Evolutionary conservation across 1,140 invertebrate species (phyloP).

Genomic region (Trichonephila clavata): DNA sequence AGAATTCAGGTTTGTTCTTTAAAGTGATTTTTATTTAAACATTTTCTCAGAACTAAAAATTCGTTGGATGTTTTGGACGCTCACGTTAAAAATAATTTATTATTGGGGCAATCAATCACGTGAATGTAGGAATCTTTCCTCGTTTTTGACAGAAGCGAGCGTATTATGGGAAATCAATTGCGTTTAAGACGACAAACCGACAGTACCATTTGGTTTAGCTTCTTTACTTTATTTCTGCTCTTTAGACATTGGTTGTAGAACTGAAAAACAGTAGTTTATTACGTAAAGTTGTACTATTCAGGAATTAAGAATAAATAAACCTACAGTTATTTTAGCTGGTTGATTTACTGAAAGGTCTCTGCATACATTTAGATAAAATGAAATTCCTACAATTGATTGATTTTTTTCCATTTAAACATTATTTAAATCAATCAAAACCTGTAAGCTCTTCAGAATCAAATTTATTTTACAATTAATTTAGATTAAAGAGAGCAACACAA

Average conservation of each 20-base stretch:
- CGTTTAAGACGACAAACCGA: constrained; percentile 27
- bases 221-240: not conserved
- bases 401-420: no score
- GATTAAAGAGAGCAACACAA: no score
- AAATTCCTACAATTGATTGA: no score
- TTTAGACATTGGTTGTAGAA: not conserved
- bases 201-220: constrained; percentile 17
- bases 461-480: no score
- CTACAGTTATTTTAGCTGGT: not conserved
- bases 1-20: no score
- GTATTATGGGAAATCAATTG: constrained; percentile 35
- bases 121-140: not conserved
- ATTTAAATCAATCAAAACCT: no score
- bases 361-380: no score
- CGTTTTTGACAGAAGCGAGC: not conserved
- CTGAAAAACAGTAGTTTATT: not conserved
- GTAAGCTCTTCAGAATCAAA: no score
- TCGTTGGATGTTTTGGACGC: not conserved
- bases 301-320: not conserved
- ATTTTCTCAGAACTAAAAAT: not conserved
- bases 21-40: no score
- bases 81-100: constrained; percentile 20
- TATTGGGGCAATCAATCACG: constrained; percentile 15
- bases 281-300: not conserved
- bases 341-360: no score